Conservation (phyloP, 1,140 invertebrate genomes). For the Ptiloglossa arizonensis region DNA sequence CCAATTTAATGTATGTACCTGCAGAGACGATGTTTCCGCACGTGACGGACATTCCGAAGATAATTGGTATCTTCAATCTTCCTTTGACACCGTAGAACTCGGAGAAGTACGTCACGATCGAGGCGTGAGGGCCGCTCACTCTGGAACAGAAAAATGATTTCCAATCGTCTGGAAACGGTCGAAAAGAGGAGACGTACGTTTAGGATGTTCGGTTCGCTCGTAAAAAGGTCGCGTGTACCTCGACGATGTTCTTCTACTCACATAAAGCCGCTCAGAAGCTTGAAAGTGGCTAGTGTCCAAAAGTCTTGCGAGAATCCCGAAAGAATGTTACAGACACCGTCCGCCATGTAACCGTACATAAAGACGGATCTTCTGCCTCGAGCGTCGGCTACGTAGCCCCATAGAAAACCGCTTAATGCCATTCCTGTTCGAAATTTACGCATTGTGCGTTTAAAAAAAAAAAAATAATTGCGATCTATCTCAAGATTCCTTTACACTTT, state of each 20-base stretch:
- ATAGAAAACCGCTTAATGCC: conserved; percentile 90
- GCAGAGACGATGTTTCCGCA: conserved; percentile 73
- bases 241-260: conserved; percentile 79
- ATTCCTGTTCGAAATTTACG: conserved; percentile 83
- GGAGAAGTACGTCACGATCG: conserved; percentile 87
- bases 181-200: too few relatives aligned
- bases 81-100: conserved; percentile 86
- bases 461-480: too few relatives aligned
- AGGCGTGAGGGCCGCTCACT: conserved; percentile 88
- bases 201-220: too few relatives aligned
- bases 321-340: conserved; percentile 86
- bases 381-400: conserved; percentile 91
- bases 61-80: conserved; percentile 85
- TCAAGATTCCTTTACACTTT: too few relatives aligned
- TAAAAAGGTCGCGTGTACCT: too few relatives aligned
- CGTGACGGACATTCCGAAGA: conserved; percentile 82
- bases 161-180: neutral
- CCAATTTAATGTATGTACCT: too few relatives aligned
- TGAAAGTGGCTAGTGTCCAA: conserved; percentile 86
- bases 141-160: conserved; percentile 76
- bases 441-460: too few relatives aligned
- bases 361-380: conserved; percentile 88
- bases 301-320: conserved; percentile 88
- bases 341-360: conserved; percentile 87
- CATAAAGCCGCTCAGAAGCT: conserved; percentile 90